Percentiles rank a stretch among this genome's conserved stretches.
Evolutionary conservation across 1,140 invertebrate genomes (phyloP).

Genomic region (Drosophila lacertosa): DNA sequence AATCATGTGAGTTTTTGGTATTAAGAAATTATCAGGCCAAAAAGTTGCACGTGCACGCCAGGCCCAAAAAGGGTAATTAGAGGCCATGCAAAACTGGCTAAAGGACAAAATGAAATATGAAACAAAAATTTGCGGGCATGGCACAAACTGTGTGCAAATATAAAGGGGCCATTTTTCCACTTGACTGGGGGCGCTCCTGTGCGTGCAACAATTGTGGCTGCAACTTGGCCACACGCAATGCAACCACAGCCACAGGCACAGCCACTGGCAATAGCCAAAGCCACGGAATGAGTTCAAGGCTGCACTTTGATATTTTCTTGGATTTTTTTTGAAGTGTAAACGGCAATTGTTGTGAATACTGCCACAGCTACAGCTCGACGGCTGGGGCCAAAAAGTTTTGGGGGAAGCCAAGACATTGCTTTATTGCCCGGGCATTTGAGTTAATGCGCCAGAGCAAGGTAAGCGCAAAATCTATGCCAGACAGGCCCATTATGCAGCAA

Average conservation of each 20-base stretch:
- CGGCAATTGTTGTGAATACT: conserved; percentile 56
- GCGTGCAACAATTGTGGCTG: conserved; percentile 77
- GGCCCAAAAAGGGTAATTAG: conserved; percentile 66
- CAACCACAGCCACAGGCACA: conserved; percentile 44
- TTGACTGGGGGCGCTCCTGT: conserved; percentile 60
- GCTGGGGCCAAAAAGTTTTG: conserved; percentile 50
- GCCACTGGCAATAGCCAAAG: neutral
- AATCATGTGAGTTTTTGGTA: conserved; percentile 41
- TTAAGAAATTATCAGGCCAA: conserved; percentile 68
- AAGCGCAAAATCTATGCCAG: conserved; percentile 61
- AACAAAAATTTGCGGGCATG: conserved; percentile 28
- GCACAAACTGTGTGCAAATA: conserved; percentile 13
- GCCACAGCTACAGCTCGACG: conserved; percentile 32
- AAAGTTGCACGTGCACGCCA: conserved; percentile 48
- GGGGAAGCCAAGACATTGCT: conserved; percentile 44
- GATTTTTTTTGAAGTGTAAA: conserved; percentile 61
- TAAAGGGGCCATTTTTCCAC: conserved; percentile 53
- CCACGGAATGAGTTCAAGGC: conserved; percentile 47
- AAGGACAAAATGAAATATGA: conserved; percentile 25
- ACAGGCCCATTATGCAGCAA: conserved; percentile 76
- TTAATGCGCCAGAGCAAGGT: conserved; percentile 28
- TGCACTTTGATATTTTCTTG: conserved; percentile 13
- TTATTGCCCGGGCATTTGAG: conserved; percentile 39
- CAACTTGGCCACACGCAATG: conserved; percentile 75
- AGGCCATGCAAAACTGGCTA: conserved; percentile 56